phyloP scores from a whole-genome alignment of 53 echinoderm and acorn worm genomes.

The Paracentrotus lividus region DNA sequence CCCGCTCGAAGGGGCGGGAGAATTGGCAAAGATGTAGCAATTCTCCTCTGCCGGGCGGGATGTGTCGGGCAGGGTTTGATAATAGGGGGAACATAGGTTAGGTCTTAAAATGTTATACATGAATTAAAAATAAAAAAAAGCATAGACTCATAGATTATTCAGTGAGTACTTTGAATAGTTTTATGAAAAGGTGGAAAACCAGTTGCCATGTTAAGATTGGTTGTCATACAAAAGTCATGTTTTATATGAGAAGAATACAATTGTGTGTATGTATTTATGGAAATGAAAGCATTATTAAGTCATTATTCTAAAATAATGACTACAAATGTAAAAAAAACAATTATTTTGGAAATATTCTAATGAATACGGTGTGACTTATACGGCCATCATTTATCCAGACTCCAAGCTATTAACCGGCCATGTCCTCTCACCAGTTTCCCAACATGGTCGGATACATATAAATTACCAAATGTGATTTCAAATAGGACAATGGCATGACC shows the following conservation, averaged over 20 bases:
- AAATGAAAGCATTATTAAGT: too few species aligned
- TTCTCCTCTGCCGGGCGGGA: slow-evolving; percentile 94
- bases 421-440: too few species aligned
- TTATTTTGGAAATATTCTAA: not conserved
- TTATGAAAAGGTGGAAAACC: not conserved
- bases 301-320: too few species aligned
- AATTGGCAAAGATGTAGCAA: slow-evolving; percentile 94
- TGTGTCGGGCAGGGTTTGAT: not conserved
- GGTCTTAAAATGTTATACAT: not conserved
- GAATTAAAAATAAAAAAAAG: too few species aligned
- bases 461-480: not conserved
- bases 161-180: not conserved
- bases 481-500: not conserved
- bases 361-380: not conserved
- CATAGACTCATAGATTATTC: not conserved
- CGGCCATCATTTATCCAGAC: too few species aligned
- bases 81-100: slow-evolving; percentile 12
- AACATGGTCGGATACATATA: too few species aligned
- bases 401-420: too few species aligned
- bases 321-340: too few species aligned
- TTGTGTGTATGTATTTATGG: too few species aligned
- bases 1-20: slow-evolving; percentile 92
- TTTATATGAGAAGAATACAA: too few species aligned
- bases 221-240: not conserved
- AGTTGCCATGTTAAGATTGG: not conserved